phyloP scores from a whole-genome alignment of 2,888 invertebrate species.

The Choreutis nemorana region DNA sequence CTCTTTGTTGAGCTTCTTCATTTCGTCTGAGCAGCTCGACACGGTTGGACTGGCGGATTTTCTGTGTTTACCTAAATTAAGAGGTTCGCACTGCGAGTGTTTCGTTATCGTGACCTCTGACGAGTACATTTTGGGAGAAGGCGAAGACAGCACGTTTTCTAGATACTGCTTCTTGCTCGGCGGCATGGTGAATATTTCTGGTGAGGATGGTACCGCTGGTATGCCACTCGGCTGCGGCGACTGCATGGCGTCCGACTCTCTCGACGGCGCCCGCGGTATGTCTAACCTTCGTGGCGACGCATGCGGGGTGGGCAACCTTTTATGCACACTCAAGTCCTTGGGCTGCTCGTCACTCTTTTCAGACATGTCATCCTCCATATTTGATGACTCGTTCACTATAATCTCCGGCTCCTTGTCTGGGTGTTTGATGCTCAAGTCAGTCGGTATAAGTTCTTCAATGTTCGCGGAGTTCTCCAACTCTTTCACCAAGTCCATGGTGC shows the following conservation, averaged over 20 bases:
- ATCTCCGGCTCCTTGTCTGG: slow-evolving; percentile 25
- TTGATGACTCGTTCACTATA: slow-evolving; percentile 21
- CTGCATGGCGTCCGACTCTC: slow-evolving; percentile 76
- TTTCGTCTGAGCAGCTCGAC: slow-evolving; percentile 78
- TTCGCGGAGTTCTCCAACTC: slow-evolving; percentile 13
- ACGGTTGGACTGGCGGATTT: slow-evolving; percentile 77
- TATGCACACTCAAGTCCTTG: slow-evolving; percentile 68
- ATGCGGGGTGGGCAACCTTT: slow-evolving; percentile 48
- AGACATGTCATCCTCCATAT: slow-evolving; percentile 35
- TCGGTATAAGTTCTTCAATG: slow-evolving; percentile 57
- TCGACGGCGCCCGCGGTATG: slow-evolving; percentile 69
- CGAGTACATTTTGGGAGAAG: slow-evolving; percentile 65
- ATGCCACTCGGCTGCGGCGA: slow-evolving; percentile 78
- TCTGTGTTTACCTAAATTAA: slow-evolving; percentile 73
- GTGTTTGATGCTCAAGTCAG: slow-evolving; percentile 62
- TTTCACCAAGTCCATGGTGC: slow-evolving; percentile 12
- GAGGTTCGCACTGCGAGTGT: slow-evolving; percentile 72
- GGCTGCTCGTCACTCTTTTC: slow-evolving; percentile 66
- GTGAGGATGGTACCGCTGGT: slow-evolving; percentile 74
- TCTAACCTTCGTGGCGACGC: slow-evolving; percentile 54
- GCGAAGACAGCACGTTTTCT: slow-evolving; percentile 69
- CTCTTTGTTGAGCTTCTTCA: slow-evolving; percentile 65
- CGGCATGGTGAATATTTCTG: slow-evolving; percentile 68
- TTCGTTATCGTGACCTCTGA: slow-evolving; percentile 63
- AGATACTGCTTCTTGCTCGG: slow-evolving; percentile 57